Evolutionary conservation across 2,888 invertebrate species (phyloP), one percentile per base, ranked within the genome.

Genomic region (Parnassius smintheus): DNA sequence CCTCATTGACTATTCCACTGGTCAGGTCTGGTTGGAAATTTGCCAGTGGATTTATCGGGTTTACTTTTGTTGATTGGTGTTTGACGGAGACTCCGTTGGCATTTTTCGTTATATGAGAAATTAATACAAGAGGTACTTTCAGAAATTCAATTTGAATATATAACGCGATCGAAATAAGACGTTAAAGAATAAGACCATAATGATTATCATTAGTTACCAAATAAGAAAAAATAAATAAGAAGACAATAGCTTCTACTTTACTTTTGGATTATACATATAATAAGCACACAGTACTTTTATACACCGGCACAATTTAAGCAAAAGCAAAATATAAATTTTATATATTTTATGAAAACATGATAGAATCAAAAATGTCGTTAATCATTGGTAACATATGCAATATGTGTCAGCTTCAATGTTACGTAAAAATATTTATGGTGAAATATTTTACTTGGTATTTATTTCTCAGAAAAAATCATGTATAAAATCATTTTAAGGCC

Each of bases 1-100:
- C 53, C 49, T 62, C 62, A 62, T 62, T 54, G 58, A 44, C 49
- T 62, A 62, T 62, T 58, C 58, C 58, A 45, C 9, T 18, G 57
- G 41, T 25, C 57, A 53, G 53, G 44, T 54, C 13, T 49, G n/a
- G 11, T 62, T 62, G 58, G 58, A 53, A 54, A n/a, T n/a, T 45
- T 52, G 53, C 62, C 62, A 58, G 53, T 9, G 50, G 13, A 49
- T 62, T 58, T 54, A 62, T 49, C 54, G 44, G 49, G 35, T 58
- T 58, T 54, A 25, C 49, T 57, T 56, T 57, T 35, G 41, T 45
- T 48, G 53, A 51, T 58, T 51, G 58, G 25, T 3, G 25, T 42
- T 60, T 18, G 44, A 58, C 13, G 13, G 13, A 48, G 13, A 48
- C 8, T 48, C 13, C n/a, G 48, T 48, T 13, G 25, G 2, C 2